phyloP scores from a whole-genome alignment of 1,140 invertebrate genomes.

The Hirudo medicinalis region DNA sequence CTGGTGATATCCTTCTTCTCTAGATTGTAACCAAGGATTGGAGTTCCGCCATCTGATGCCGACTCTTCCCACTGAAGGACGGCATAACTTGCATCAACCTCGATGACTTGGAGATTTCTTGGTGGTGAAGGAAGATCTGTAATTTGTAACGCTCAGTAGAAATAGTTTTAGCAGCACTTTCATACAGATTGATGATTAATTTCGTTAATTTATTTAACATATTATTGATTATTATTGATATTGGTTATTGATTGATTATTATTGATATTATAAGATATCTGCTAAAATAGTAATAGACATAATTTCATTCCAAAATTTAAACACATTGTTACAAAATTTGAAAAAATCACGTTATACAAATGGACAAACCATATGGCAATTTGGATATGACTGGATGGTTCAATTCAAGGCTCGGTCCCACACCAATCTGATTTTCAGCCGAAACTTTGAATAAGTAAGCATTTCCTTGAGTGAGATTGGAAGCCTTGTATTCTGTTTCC shows the following conservation, averaged over 20 bases:
- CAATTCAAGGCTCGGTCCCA: constrained; percentile 55
- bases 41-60: constrained; percentile 63
- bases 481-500: constrained; percentile 45
- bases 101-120: constrained; percentile 21
- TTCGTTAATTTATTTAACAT: no score
- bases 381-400: constrained; percentile 46
- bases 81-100: constrained; percentile 45
- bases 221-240: no score
- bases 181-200: no score
- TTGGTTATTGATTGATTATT: no score
- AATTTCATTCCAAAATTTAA: neutral
- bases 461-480: constrained; percentile 67
- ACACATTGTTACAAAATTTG: neutral
- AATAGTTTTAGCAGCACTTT: no score
- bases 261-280: no score
- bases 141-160: no score
- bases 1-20: constrained; percentile 31
- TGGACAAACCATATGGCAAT: constrained; percentile 37
- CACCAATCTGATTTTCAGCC: constrained; percentile 74
- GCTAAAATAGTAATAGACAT: no score
- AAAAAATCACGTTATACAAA: neutral
- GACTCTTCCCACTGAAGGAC: constrained; percentile 58
- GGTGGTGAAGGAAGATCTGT: constrained; percentile 24
- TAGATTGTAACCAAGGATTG: constrained; percentile 50
- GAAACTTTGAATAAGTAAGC: constrained; percentile 87